These are phyloP conservation scores for Hecatera dysodea DNA, from an alignment of 2,888 invertebrate genomes.

Conservation along the genomic window DNA sequence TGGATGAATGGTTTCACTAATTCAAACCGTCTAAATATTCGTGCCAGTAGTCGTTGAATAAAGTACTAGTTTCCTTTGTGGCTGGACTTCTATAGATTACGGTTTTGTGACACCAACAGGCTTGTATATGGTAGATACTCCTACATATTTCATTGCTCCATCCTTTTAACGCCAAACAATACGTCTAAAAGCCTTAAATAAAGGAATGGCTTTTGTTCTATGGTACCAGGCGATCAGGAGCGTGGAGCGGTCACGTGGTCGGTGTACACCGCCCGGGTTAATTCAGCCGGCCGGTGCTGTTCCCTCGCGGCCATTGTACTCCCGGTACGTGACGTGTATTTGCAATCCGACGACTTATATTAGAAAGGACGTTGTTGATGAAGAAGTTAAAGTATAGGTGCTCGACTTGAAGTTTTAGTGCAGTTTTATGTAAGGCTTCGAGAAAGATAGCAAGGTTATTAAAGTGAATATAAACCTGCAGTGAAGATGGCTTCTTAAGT, in stretches of 20 bases:
- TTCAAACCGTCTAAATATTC: conserved; percentile 45
- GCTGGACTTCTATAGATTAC: conserved; percentile 38
- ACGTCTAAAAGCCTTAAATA: conserved; percentile 61
- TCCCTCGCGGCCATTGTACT: conserved; percentile 70
- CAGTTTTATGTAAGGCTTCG: conserved; percentile 1
- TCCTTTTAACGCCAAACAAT: conserved; percentile 64
- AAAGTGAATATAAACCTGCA: background rate
- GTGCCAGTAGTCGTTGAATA: conserved; percentile 34
- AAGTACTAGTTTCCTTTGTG: conserved; percentile 37
- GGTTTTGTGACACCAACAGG: conserved; percentile 29
- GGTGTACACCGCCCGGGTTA: conserved; percentile 68
- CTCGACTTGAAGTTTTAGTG: conserved; percentile 36
- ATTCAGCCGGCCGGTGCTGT: conserved; percentile 67
- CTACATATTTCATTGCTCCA: conserved; percentile 56
- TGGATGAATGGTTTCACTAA: conserved; percentile 46
- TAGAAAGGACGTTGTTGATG: conserved; percentile 72
- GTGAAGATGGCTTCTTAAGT: background rate
- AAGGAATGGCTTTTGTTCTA: conserved; percentile 67
- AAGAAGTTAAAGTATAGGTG: conserved; percentile 50
- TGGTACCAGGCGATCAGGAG: conserved; percentile 69
- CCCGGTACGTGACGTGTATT: conserved; percentile 77
- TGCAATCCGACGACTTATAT: conserved; percentile 71
- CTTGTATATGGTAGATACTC: conserved; percentile 17
- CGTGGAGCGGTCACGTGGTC: conserved; percentile 71
- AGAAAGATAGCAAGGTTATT: conserved; percentile 1